Conservation (phyloP, 2,797 vertebrate genomes). For the Chrysolophus pictus region DNA sequence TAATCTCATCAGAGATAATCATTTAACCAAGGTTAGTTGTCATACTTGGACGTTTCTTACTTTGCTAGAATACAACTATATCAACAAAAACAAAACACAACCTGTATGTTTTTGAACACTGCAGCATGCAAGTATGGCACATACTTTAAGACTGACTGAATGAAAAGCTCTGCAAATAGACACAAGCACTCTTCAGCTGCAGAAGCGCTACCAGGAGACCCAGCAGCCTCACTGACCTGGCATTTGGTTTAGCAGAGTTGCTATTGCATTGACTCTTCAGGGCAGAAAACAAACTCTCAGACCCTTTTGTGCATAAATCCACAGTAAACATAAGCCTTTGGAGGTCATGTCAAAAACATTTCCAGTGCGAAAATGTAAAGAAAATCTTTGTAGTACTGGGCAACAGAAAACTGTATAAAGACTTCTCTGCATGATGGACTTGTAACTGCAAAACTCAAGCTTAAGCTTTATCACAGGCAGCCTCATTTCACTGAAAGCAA, state of each 20-base stretch:
- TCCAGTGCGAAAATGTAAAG: background rate
- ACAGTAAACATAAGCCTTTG: background rate
- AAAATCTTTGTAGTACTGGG: background rate
- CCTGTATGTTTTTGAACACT: background rate
- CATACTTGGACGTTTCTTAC: background rate
- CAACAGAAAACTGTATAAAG: background rate
- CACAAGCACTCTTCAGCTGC: background rate
- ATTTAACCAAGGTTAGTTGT: background rate
- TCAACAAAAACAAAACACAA: background rate
- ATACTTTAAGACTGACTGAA: background rate
- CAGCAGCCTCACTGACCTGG: background rate
- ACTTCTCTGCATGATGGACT: background rate
- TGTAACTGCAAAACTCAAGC: background rate
- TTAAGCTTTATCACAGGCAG: background rate
- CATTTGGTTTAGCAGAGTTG: background rate
- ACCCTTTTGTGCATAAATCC: background rate
- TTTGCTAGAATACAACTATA: background rate
- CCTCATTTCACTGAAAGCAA: background rate
- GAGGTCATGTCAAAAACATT: background rate
- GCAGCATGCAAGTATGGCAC: background rate
- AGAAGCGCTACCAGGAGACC: background rate
- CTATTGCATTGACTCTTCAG: fast-evolving
- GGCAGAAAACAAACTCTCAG: background rate
- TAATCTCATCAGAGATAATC: background rate
- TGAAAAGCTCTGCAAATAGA: background rate